Percentiles rank a stretch among this genome's conserved stretches.
Evolutionary conservation across 1,140 invertebrate genomes (phyloP).

Genomic region (Heliconius nattereri): DNA sequence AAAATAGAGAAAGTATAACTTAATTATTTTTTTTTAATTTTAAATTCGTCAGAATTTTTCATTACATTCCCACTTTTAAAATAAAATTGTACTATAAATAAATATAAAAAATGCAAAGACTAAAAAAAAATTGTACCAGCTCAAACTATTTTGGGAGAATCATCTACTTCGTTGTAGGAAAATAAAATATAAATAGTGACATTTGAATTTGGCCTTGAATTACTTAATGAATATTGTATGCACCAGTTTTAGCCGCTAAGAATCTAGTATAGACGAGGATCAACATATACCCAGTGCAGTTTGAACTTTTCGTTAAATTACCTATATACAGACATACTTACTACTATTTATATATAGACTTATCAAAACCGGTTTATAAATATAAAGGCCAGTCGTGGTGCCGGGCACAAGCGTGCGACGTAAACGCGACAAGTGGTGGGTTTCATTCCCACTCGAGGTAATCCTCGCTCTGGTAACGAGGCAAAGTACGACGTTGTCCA

Average conservation of each 20-base stretch:
- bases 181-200: conserved; percentile 1
- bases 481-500: background rate
- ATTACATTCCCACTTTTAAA: background rate
- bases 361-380: background rate
- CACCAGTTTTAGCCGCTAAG: background rate
- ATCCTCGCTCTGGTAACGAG: background rate
- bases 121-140: background rate
- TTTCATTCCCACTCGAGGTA: background rate
- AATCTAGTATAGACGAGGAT: background rate
- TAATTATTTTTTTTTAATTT: no score
- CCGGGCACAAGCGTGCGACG: background rate
- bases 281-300: background rate
- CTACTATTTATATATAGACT: background rate
- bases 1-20: no score
- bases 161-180: background rate
- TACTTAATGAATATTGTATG: background rate
- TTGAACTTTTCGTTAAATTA: conserved; percentile 7
- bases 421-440: background rate
- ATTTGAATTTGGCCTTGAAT: conserved; percentile 3
- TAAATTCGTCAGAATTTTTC: no score
- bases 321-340: background rate
- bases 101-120: background rate
- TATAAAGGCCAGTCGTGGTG: no score
- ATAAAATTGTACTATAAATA: background rate
- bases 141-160: background rate